Percentiles rank a stretch among this genome's conserved stretches.
These are phyloP conservation scores for Nycticebus coucang DNA, from an alignment of 2,113 vertebrate genomes.

Conservation along the genomic window DNA sequence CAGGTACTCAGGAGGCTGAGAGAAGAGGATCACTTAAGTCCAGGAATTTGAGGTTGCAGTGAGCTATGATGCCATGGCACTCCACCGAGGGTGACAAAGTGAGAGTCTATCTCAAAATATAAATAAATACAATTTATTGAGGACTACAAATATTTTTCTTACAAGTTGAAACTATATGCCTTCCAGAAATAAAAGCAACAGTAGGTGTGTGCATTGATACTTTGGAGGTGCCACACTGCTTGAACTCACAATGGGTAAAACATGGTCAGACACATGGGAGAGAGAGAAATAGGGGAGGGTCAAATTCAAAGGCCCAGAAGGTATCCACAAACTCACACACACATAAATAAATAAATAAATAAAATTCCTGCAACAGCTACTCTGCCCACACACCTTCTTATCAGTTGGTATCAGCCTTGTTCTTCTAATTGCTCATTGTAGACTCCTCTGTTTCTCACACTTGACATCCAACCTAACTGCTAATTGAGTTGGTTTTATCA, in stretches of 20 bases:
- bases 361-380: not conserved
- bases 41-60: too few species aligned
- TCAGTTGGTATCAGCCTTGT: not conserved
- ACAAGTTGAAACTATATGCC: conserved; percentile 83
- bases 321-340: conserved; percentile 78
- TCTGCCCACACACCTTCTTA: not conserved
- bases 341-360: too few species aligned
- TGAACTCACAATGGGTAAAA: conserved; percentile 76
- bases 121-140: conserved; percentile 78
- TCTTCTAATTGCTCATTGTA: not conserved
- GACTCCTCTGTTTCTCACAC: not conserved
- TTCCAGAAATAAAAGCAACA: conserved; percentile 83
- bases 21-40: too few species aligned
- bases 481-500: not conserved
- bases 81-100: too few species aligned
- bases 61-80: too few species aligned
- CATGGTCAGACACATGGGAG: conserved; percentile 88
- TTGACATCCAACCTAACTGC: not conserved
- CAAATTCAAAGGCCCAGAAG: conserved; percentile 80
- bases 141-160: conserved; percentile 83
- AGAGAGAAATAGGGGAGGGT: conserved; percentile 48
- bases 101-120: too few species aligned
- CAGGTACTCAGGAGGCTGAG: too few species aligned
- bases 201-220: conserved; percentile 79
- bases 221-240: conserved; percentile 78